Base-by-base conservation (phyloP, 1,140 invertebrate species). In the Drosophila parabipectinata region DNA sequence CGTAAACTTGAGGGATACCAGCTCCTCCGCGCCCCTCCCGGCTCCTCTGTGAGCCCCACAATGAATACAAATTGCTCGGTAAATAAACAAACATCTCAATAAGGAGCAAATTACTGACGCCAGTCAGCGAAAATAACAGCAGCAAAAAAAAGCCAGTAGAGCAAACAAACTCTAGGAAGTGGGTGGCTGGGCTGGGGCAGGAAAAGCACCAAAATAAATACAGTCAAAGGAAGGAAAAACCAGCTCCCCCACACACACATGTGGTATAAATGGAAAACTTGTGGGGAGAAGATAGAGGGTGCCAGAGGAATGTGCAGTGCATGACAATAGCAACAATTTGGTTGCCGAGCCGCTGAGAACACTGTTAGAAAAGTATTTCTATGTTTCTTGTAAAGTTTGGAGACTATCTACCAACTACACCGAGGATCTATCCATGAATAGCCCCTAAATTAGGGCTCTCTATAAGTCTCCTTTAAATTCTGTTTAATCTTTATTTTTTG, bases 51-150 rank as follows among this genome's bases (percentile, higher is more conserved):
- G 74, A 50, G 79, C 77, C 76, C 51, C 76, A 88, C 83, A 88
- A 88, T 88, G 83, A 88, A 88, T 88, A 88, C 83, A 88, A 88
- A 88, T 88, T 88, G 83, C 83, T 88, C 69, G 79, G 83, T 88
- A 88, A 88, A 88, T 88, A 88, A 88, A 88, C 83, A 88, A 71
- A 88, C 83, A 88, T 88, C 83, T 88, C 84, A 88, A 88, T 88
- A 88, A 88, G 84, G 83, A 88, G 83, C 83, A 88, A 88, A 88
- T 88, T 88, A 88, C 83, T 79, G 76, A 88, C 83, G 79, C 83
- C 83, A 88, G 56, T 77, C 68, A 88, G 71, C 79, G 79, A 79
- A 87, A 87, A 85, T 62, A 75, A 66, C 63, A 69, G 68, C 26
- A 26, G 44, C 8, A 56, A 15, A 54, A 24, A 44, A 53, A 9